Evolutionary conservation across 2,888 invertebrate genomes (phyloP).

Genomic region (Tenthredo scrophulariae): DNA sequence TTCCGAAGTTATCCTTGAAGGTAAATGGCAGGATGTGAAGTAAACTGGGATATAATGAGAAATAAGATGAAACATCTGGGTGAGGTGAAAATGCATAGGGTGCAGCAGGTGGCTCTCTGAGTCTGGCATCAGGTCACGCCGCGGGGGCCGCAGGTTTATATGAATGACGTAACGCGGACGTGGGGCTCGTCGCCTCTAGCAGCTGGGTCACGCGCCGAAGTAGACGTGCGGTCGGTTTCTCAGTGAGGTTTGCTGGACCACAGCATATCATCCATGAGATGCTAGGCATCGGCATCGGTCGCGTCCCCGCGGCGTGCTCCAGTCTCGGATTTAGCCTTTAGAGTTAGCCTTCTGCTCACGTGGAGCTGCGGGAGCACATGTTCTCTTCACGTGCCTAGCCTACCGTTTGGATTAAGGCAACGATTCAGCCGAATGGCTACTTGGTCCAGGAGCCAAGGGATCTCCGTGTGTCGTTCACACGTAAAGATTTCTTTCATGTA

Average conservation of each 20-base stretch:
- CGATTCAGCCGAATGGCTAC: not conserved
- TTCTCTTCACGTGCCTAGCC: conserved; percentile 42
- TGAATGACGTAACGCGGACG: conserved; percentile 72
- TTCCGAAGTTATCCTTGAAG: not conserved
- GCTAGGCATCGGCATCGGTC: not conserved
- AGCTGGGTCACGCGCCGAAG: conserved; percentile 75
- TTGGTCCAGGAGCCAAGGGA: conserved; percentile 19
- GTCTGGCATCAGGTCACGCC: conserved; percentile 58
- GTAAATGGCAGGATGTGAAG: not conserved
- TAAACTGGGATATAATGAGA: not conserved
- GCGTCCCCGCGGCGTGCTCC: conserved; percentile 24
- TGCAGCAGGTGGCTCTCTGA: conserved; percentile 59
- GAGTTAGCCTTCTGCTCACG: conserved; percentile 46
- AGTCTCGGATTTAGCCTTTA: conserved; percentile 35
- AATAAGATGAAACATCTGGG: conserved; percentile 18
- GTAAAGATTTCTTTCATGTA: conserved; percentile 27
- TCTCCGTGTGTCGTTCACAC: conserved; percentile 29
- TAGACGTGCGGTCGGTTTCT: conserved; percentile 44
- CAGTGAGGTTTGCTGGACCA: conserved; percentile 30
- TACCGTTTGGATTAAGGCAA: conserved; percentile 25
- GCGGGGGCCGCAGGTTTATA: conserved; percentile 57
- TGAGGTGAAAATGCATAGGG: conserved; percentile 14
- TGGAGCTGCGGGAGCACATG: conserved; percentile 35
- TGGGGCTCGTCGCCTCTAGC: conserved; percentile 70
- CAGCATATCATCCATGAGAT: conserved; percentile 43